A percentile compares a stretch with the other conserved stretches of the same genome.
These are phyloP conservation scores for Drosophila ogumai DNA, from an alignment of 1,140 invertebrate species.

Conservation along the genomic window DNA sequence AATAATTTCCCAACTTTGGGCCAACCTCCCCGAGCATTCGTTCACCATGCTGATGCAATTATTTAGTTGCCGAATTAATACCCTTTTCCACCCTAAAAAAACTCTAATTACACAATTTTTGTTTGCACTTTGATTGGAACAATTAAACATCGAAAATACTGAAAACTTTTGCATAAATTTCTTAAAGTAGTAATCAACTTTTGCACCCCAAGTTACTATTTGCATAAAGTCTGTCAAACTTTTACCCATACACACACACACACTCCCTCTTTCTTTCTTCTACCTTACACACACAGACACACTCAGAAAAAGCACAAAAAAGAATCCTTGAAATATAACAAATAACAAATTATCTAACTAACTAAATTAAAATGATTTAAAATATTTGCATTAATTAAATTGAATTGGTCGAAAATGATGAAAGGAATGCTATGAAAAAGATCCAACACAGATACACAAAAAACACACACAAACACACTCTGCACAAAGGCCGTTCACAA, in stretches of 20 bases:
- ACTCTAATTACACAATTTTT: constrained; percentile 45
- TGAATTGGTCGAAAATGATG: constrained; percentile 59
- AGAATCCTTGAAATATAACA: constrained; percentile 21
- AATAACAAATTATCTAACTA: constrained; percentile 32
- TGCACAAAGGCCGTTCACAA: constrained; percentile 20
- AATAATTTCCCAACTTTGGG: neutral
- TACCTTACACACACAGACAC: constrained; percentile 25
- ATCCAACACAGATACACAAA: constrained; percentile 25
- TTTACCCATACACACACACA: constrained; percentile 20
- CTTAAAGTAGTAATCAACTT: constrained; percentile 55
- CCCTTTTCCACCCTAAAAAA: neutral
- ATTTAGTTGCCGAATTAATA: constrained; percentile 19
- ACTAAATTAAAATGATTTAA: constrained; percentile 45
- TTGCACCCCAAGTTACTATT: constrained; percentile 53
- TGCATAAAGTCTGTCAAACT: constrained; percentile 50
- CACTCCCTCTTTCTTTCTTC: constrained; percentile 1
- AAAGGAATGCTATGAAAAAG: constrained; percentile 44
- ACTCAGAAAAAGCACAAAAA: constrained; percentile 29
- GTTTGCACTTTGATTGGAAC: constrained; percentile 62
- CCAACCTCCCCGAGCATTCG: neutral
- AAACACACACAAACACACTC: constrained; percentile 27
- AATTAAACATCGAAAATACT: constrained; percentile 38
- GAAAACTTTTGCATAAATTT: constrained; percentile 49
- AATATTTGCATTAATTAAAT: constrained; percentile 57
- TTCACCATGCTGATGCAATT: constrained; percentile 38